Base-by-base conservation (phyloP, 2,888 invertebrate species). In the Cerastis rubricosa region DNA sequence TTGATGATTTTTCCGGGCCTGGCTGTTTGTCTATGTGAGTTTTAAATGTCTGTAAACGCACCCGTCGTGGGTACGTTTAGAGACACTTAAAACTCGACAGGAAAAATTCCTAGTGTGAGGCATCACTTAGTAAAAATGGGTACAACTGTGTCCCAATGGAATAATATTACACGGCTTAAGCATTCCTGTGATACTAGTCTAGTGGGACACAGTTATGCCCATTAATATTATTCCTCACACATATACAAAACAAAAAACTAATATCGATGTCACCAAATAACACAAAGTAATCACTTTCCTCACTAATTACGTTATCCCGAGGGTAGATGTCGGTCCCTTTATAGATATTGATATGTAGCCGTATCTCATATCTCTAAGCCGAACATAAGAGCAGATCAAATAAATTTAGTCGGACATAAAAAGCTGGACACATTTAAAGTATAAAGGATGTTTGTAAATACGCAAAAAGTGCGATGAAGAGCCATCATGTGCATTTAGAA, bases 261-360 rank as follows among this genome's bases (percentile, higher is more conserved):
- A n/a, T 72, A 78, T 25, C 8, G 14, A 29, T 61, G 19, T 61
- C 74, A 61, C n/a, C 11, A 40, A 67, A 40, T 49, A 47, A 54
- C 7, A 67, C 51, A 81, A 74, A 61, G 40, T 17, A 7, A 43
- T 63, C n/a, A 43, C 75, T 47, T 74, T 61, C 67, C 61, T 66
- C 61, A 9, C 74, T 81, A 74, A 79, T 81, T 47, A 43, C 19
- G 45, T 19, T 40, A 1, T 8, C n/a, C n/a, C 4, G 22, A 12
- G 29, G 11, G 63, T 22, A 40, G n/a, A 57, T 63, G 78, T 75
- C 75, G 78, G 63, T 66, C 40, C 43, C 14, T 78, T 73, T 65
- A 49, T 49, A 35, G n/a, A 4, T 25, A 45, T 49, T 73, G 14
- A 73, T 73, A 78, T 80, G 71, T 43, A 51, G 25, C 49, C 45